phyloP scores from a whole-genome alignment of 23 tunicate genomes.

The Trididemnum clinides region DNA sequence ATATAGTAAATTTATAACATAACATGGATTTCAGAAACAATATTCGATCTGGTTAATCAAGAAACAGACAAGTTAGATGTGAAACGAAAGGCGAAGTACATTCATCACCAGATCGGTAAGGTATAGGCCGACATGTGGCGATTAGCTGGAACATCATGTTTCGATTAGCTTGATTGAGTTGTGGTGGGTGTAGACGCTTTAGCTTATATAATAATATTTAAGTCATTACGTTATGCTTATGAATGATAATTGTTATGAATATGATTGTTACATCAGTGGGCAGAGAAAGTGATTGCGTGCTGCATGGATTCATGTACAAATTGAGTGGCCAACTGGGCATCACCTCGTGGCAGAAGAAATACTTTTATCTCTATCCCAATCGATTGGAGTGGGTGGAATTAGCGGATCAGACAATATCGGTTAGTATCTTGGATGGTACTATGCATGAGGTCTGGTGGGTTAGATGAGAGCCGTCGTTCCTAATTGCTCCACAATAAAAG shows the following conservation, averaged over 20 bases:
- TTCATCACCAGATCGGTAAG: background rate
- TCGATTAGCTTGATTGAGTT: background rate
- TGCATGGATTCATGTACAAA: slow-evolving; percentile 74
- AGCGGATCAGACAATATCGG: no score
- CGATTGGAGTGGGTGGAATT: slow-evolving; percentile 91
- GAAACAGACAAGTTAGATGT: slow-evolving; percentile 69
- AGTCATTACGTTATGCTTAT: background rate
- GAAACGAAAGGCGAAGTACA: slow-evolving; percentile 60
- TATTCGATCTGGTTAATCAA: slow-evolving; percentile 90
- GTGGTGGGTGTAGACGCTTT: background rate
- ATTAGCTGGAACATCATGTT: background rate
- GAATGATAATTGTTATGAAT: no score
- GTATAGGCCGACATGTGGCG: background rate
- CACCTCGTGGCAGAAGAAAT: slow-evolving; percentile 89
- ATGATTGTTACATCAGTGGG: no score
- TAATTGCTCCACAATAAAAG: no score
- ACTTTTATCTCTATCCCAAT: slow-evolving; percentile 91
- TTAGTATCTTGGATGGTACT: no score
- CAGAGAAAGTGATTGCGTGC: slow-evolving; percentile 66
- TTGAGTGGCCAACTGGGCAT: slow-evolving; percentile 80
- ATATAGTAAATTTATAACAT: no score
- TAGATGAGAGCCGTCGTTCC: no score
- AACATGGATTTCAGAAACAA: slow-evolving; percentile 62
- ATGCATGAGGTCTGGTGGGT: no score
- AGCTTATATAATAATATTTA: background rate